Evolutionary conservation across 2,888 invertebrate genomes (phyloP).

Genomic region (Oxyteleia sp.): DNA sequence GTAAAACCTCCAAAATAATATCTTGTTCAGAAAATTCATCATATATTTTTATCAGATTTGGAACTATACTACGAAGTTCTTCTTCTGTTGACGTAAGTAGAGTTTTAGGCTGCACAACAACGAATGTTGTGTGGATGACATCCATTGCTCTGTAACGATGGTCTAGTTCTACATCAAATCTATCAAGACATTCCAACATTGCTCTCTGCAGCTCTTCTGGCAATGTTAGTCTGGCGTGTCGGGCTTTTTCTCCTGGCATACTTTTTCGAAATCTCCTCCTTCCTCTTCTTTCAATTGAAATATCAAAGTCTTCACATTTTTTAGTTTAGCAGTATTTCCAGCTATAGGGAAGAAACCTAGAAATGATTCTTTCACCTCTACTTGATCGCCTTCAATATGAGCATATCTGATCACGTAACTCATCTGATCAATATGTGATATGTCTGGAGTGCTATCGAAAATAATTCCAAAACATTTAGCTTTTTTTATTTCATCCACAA

Average conservation of each 20-base stretch:
- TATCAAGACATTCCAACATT: constrained; percentile 17
- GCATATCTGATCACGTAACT: constrained; percentile 67
- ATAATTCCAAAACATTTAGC: constrained; percentile 74
- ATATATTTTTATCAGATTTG: constrained; percentile 8
- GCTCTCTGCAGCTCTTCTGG: constrained; percentile 5
- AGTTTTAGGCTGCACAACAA: neutral
- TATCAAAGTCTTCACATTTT: constrained; percentile 30
- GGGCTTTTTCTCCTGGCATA: constrained; percentile 8
- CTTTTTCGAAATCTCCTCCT: constrained; percentile 9
- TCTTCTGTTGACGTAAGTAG: neutral
- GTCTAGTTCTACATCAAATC: constrained; percentile 12
- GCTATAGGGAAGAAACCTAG: constrained; percentile 69
- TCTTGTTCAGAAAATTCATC: constrained; percentile 19
- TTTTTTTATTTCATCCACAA: constrained; percentile 72
- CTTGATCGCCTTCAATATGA: constrained; percentile 69
- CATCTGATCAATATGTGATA: constrained; percentile 73
- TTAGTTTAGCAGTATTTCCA: constrained; percentile 64
- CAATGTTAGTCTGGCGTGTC: constrained; percentile 16
- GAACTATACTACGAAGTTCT: neutral
- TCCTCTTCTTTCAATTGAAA: constrained; percentile 10
- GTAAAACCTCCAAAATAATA: neutral
- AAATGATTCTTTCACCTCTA: constrained; percentile 74
- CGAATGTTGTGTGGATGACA: neutral
- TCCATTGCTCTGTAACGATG: neutral
- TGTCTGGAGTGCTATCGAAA: constrained; percentile 75